Evolutionary conservation across 2,113 vertebrate species (phyloP).

Genomic region (Deroptyus accipitrinus): DNA sequence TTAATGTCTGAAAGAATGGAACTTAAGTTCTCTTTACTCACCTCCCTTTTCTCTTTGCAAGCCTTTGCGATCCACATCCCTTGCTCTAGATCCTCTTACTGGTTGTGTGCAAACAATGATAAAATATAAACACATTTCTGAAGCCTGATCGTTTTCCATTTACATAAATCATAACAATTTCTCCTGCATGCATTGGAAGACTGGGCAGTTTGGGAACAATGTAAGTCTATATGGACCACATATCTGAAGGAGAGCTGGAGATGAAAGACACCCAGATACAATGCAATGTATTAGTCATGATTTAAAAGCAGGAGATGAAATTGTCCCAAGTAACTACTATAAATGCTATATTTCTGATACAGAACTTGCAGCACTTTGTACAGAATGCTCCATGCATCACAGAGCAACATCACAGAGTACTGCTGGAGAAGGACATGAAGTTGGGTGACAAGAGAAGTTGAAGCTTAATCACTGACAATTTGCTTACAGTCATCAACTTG

Average conservation of each 20-base stretch:
- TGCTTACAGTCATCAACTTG: neutral
- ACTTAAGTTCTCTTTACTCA: neutral
- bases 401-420: neutral
- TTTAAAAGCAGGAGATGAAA: constrained; percentile 31
- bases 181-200: neutral
- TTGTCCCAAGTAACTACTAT: neutral
- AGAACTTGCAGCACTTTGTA: neutral
- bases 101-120: neutral
- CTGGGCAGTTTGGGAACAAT: neutral
- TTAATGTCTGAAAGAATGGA: neutral
- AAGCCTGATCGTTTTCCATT: neutral
- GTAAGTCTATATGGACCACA: neutral
- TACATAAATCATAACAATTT: neutral
- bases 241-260: neutral
- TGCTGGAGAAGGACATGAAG: neutral
- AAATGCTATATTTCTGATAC: neutral
- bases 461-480: neutral
- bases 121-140: neutral
- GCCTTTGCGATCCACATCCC: neutral
- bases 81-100: neutral
- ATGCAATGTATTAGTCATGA: neutral
- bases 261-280: neutral
- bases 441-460: neutral
- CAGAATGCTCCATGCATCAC: neutral
- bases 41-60: neutral